These are phyloP conservation scores for Ylistrum balloti DNA, from an alignment of 1,140 invertebrate species.

Conservation along the genomic window DNA sequence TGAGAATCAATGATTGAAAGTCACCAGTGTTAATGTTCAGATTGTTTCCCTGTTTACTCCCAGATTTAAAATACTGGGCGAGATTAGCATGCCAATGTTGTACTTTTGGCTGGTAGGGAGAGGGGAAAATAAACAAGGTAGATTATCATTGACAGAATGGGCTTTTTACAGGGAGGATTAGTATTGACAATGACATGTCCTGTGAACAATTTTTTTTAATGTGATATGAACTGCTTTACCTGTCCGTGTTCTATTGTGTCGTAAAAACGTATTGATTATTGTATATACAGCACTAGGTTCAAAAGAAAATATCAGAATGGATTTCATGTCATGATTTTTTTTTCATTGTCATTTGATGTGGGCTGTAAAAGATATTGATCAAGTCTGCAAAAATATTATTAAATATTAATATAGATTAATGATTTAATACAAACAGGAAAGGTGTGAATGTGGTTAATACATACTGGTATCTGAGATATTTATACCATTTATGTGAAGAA, in stretches of 20 bases:
- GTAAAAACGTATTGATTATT: not conserved
- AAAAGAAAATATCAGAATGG: not conserved
- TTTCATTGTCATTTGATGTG: too few species aligned
- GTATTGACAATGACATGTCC: not conserved
- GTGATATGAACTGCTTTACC: not conserved
- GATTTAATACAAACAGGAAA: too few species aligned
- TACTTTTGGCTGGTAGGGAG: not conserved
- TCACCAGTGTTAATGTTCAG: conserved; percentile 10
- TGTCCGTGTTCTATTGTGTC: not conserved
- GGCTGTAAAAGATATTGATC: too few species aligned
- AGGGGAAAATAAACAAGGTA: not conserved
- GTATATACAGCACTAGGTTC: not conserved
- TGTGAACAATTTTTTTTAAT: not conserved
- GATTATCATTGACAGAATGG: not conserved
- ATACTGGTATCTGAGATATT: too few species aligned
- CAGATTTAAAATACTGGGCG: not conserved
- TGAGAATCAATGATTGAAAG: not conserved
- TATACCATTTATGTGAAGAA: too few species aligned
- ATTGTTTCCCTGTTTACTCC: conserved; percentile 2
- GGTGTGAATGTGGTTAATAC: too few species aligned
- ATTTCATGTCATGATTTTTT: not conserved
- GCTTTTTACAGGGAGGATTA: not conserved
- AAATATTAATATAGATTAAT: too few species aligned
- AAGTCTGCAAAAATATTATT: too few species aligned
- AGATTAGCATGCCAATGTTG: not conserved